Conservation (phyloP, 1,140 invertebrate species). For the Chrysomallon squamiferum region DNA sequence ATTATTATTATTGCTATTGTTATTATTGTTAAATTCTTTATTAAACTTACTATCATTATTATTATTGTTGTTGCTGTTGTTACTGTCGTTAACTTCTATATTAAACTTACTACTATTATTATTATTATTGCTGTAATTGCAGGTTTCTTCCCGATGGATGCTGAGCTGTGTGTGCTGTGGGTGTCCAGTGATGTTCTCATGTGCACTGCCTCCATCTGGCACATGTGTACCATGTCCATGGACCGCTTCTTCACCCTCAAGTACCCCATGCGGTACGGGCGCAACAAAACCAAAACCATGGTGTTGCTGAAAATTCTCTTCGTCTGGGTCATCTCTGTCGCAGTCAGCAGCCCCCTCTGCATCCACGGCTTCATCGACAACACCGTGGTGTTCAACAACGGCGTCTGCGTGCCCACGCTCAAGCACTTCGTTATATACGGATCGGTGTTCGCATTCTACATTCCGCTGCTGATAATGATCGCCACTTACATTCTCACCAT, state of each 20-base stretch:
- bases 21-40: too few species aligned
- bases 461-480: constrained; percentile 93
- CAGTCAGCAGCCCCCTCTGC: constrained; percentile 86
- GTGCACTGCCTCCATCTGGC: constrained; percentile 93
- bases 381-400: constrained; percentile 58
- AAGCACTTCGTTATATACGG: constrained; percentile 84
- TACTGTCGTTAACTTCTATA: too few species aligned
- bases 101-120: too few species aligned
- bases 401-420: constrained; percentile 73
- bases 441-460: constrained; percentile 93
- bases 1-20: too few species aligned
- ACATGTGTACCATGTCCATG: constrained; percentile 96
- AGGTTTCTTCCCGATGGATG: constrained; percentile 91
- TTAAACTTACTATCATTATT: too few species aligned
- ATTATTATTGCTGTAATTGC: too few species aligned
- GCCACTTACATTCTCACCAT: constrained; percentile 92
- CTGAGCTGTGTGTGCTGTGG: constrained; percentile 90
- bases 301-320: constrained; percentile 90
- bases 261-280: constrained; percentile 72
- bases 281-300: constrained; percentile 84
- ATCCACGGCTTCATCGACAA: constrained; percentile 77
- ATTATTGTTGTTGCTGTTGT: too few species aligned
- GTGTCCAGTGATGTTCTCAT: constrained; percentile 93
- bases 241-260: constrained; percentile 71
- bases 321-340: constrained; percentile 87